Evolutionary conservation across 2,113 vertebrate species (phyloP).

Genomic region (crab-eating macaque (Macaca fascicularis)): DNA sequence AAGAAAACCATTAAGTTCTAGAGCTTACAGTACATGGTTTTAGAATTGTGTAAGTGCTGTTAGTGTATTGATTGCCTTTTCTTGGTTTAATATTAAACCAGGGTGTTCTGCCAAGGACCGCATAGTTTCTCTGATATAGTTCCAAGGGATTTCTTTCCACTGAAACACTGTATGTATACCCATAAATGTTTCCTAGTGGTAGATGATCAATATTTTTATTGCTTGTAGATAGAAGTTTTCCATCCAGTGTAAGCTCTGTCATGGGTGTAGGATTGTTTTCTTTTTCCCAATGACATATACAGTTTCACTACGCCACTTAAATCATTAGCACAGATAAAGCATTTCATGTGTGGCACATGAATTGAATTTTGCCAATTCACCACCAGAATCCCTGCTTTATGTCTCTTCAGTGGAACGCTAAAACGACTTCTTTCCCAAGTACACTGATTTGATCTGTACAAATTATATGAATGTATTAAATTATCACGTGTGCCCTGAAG

Average conservation of each 20-base stretch:
- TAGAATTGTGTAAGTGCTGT: neutral
- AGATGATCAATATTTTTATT: neutral
- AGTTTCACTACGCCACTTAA: neutral
- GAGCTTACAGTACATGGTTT: neutral
- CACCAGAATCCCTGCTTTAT: neutral
- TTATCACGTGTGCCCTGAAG: neutral
- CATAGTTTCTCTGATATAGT: neutral
- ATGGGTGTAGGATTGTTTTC: neutral
- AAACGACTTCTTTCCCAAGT: neutral
- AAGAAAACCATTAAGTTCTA: neutral
- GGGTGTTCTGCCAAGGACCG: neutral
- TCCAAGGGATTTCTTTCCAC: neutral
- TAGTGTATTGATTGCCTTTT: neutral
- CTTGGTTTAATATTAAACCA: conserved; percentile 48
- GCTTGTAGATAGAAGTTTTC: neutral
- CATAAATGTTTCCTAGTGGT: neutral
- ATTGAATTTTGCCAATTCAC: neutral
- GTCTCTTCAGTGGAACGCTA: neutral
- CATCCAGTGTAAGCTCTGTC: neutral
- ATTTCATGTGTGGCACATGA: neutral
- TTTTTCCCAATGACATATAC: neutral
- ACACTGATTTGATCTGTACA: neutral
- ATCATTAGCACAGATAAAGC: neutral
- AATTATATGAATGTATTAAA: neutral
- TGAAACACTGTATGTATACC: neutral